A percentile compares a stretch with the other conserved stretches of the same genome.
Conservation (phyloP, 2,797 vertebrate genomes). For the Hylomyscus alleni region DNA sequence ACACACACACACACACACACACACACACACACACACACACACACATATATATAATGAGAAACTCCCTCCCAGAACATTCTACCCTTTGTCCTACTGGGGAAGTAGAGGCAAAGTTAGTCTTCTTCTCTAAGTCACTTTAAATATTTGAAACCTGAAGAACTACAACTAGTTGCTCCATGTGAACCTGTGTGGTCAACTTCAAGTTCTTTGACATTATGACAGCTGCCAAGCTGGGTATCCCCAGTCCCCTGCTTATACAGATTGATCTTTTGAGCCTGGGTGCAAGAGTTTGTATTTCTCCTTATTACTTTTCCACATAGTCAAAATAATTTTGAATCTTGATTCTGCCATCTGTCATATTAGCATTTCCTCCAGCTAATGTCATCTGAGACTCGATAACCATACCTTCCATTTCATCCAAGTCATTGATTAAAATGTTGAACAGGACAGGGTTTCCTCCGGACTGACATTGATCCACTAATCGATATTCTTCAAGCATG, state of each 20-base stretch:
- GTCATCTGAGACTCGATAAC: slow-evolving; percentile 67
- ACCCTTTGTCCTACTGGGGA: neutral
- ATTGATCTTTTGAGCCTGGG: slow-evolving; percentile 41
- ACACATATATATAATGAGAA: slow-evolving; percentile 17
- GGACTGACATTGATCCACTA: slow-evolving; percentile 68
- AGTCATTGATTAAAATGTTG: slow-evolving; percentile 79
- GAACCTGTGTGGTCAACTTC: neutral
- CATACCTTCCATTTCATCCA: slow-evolving; percentile 64
- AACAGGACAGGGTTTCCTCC: slow-evolving; percentile 73
- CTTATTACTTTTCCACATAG: slow-evolving; percentile 68
- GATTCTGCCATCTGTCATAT: slow-evolving; percentile 77
- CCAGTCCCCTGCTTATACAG: neutral
- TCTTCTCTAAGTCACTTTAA: neutral
- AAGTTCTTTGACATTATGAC: neutral
- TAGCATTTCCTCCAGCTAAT: slow-evolving; percentile 68
- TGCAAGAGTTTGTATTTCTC: slow-evolving; percentile 66
- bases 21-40: too few species aligned
- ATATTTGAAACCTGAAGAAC: neutral
- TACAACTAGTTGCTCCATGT: neutral
- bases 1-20: too few species aligned
- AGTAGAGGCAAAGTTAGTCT: neutral
- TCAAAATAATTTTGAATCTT: slow-evolving; percentile 76
- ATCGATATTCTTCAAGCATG: slow-evolving; percentile 65
- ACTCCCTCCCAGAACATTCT: slow-evolving; percentile 32
- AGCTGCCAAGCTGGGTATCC: neutral